phyloP scores from a whole-genome alignment of 2,797 vertebrate species.

The Crocidura indochinensis region DNA sequence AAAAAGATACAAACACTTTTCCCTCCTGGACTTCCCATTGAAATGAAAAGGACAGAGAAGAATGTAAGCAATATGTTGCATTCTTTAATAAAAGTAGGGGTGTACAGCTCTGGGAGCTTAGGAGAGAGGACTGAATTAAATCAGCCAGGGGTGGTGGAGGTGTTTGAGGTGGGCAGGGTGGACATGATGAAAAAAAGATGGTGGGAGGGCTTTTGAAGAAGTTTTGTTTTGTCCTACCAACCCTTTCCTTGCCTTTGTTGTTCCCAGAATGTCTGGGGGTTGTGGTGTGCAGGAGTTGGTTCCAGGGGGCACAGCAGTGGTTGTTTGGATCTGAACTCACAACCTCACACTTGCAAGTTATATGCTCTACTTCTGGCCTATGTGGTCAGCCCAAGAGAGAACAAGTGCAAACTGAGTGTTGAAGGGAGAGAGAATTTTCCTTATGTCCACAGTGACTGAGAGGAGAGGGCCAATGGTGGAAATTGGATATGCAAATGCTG shows the following conservation, averaged over 20 bases:
- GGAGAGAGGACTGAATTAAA: not conserved
- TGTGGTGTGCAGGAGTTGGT: no score
- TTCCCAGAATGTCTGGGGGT: no score
- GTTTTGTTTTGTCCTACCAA: no score
- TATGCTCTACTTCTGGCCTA: no score
- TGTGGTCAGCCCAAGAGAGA: no score
- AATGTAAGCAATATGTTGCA: not conserved
- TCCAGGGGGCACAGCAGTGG: no score
- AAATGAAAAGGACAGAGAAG: constrained; percentile 42
- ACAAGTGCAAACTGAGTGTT: no score
- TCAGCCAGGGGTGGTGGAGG: not conserved
- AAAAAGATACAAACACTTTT: constrained; percentile 37
- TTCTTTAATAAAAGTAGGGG: not conserved
- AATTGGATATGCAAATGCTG: not conserved
- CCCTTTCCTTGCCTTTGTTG: no score
- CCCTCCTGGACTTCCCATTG: not conserved
- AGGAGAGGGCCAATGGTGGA: not conserved
- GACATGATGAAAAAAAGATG: not conserved
- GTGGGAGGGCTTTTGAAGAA: no score
- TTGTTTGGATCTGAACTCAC: no score
- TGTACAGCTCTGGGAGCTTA: not conserved
- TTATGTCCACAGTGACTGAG: not conserved
- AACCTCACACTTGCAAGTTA: no score
- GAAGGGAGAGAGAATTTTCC: not conserved
- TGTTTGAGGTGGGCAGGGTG: not conserved